These are phyloP conservation scores for Mesorhabditis belari DNA, from an alignment of 2,888 invertebrate species.

Conservation along the genomic window DNA sequence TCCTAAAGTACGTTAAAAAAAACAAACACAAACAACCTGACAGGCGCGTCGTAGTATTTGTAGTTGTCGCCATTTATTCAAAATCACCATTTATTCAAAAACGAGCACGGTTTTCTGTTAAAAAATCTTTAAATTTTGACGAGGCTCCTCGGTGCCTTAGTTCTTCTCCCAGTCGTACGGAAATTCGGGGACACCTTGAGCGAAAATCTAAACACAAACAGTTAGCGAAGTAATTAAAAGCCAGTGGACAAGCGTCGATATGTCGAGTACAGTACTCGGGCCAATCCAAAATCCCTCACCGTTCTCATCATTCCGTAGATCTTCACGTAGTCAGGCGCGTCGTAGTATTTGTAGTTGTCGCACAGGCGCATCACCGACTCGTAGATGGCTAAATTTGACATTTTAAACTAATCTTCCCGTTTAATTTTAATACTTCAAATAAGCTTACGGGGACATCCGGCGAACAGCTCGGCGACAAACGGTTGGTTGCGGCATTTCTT, in stretches of 20 bases:
- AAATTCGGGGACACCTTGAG: too few species aligned
- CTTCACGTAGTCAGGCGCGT: constrained; percentile 40
- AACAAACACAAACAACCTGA: too few species aligned
- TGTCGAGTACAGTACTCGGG: too few species aligned
- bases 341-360: constrained; percentile 43
- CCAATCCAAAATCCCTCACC: too few species aligned
- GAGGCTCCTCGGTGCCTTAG: neutral
- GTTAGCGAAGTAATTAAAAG: too few species aligned
- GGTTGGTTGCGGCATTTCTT: constrained; percentile 26
- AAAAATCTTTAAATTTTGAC: neutral
- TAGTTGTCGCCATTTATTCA: constrained; percentile 30
- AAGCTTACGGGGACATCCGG: constrained; percentile 2
- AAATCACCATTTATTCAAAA: too few species aligned
- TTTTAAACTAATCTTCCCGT: neutral
- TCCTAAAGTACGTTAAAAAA: too few species aligned
- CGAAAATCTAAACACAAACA: neutral
- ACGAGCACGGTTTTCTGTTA: too few species aligned
- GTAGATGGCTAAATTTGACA: neutral
- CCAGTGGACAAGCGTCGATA: too few species aligned
- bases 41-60: constrained; percentile 46
- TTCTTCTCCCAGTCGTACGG: neutral
- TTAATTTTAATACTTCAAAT: neutral
- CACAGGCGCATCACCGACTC: neutral
- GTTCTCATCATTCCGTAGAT: constrained; percentile 17
- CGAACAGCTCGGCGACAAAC: constrained; percentile 17